Evolutionary conservation across 2,113 vertebrate genomes (phyloP).

Genomic region (Tapirus terrestris): DNA sequence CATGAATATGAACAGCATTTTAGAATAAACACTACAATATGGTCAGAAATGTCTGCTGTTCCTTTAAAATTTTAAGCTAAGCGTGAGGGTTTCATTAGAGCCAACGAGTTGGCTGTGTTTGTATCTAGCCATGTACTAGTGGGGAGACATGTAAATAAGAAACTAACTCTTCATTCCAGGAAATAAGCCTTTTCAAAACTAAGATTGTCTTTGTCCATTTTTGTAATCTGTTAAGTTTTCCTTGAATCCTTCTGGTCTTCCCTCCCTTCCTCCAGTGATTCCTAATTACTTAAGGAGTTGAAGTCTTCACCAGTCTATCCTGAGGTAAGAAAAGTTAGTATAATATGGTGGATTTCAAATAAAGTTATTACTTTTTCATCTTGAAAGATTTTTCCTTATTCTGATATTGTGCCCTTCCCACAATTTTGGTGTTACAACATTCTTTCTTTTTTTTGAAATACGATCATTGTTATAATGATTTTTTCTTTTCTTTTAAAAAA

Average conservation of each 20-base stretch:
- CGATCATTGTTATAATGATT: neutral
- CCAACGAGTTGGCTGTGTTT: neutral
- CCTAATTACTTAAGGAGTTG: neutral
- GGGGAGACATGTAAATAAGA: neutral
- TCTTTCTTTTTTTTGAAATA: neutral
- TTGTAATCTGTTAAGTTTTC: neutral
- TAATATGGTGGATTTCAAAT: neutral
- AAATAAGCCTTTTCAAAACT: neutral
- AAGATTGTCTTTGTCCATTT: neutral
- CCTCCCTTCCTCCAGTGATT: neutral
- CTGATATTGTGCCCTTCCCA: neutral
- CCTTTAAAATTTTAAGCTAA: neutral
- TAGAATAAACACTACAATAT: neutral
- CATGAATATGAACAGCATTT: neutral
- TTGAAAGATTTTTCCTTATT: conserved; percentile 15
- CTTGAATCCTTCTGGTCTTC: neutral
- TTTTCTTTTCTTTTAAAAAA: neutral
- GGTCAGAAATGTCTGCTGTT: neutral
- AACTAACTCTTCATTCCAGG: neutral
- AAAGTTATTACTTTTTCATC: neutral
- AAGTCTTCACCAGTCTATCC: neutral
- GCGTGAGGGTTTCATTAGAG: neutral
- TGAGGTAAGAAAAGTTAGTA: neutral
- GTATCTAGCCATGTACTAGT: neutral
- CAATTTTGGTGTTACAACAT: neutral